A percentile compares a stretch with the other conserved stretches of the same genome.
Conservation (phyloP, 2,888 invertebrate genomes). For the Tetramorium bicarinatum region DNA sequence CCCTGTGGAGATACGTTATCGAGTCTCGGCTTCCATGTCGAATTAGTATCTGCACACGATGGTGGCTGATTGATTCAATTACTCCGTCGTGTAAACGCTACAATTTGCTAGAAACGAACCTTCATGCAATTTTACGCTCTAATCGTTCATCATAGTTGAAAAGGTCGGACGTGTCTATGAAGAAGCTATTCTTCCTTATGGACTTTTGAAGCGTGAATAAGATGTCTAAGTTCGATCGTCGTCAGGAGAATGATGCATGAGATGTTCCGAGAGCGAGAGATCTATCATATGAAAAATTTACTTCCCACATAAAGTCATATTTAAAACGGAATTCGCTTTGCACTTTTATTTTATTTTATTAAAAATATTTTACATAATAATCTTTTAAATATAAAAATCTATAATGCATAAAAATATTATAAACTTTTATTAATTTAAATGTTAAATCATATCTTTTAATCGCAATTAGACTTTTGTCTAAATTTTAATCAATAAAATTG, state of each 20-base stretch:
- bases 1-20: conserved; percentile 15
- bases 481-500: neutral
- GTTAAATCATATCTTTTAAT: neutral
- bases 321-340: neutral
- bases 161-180: conserved; percentile 15
- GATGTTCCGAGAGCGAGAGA: neutral
- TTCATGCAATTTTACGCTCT: conserved; percentile 26
- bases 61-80: conserved; percentile 55
- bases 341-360: neutral
- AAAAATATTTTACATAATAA: neutral
- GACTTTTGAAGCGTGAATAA: neutral
- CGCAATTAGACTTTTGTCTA: neutral
- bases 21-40: conserved; percentile 16
- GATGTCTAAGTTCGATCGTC: neutral
- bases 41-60: conserved; percentile 37
- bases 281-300: neutral
- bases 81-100: conserved; percentile 47
- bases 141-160: conserved; percentile 30
- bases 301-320: neutral
- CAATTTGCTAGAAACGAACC: conserved; percentile 29
- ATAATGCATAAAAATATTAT: neutral
- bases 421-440: neutral
- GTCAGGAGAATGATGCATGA: neutral
- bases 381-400: neutral
- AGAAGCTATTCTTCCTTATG: neutral